These are phyloP conservation scores for Drosophila nr. perissopoda DNA, from an alignment of 2,888 invertebrate species.

Conservation along the genomic window DNA sequence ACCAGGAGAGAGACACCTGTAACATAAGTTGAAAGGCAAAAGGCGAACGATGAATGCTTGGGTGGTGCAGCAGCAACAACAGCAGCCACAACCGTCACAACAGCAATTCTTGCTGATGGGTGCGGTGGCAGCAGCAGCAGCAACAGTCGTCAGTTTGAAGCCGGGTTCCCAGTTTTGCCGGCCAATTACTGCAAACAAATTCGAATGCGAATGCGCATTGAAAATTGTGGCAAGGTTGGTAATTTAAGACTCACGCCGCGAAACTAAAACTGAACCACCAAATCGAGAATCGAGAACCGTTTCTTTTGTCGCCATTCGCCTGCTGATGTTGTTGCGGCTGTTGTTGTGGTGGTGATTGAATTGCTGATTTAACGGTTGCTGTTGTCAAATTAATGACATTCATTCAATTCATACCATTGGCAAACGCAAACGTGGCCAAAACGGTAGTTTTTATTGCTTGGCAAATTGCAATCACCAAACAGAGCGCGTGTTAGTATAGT, in stretches of 20 bases:
- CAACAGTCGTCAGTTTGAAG: slow-evolving; percentile 36
- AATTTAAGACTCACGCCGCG: slow-evolving; percentile 79
- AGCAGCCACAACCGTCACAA: slow-evolving; percentile 16
- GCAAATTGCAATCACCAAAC: slow-evolving; percentile 68
- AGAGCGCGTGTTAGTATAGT: slow-evolving; percentile 68
- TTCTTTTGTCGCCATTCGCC: slow-evolving; percentile 63
- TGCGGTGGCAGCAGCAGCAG: slow-evolving; percentile 58
- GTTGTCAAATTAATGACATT: slow-evolving; percentile 84
- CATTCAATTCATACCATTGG: slow-evolving; percentile 76
- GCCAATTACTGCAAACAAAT: slow-evolving; percentile 83
- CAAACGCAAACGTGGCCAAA: slow-evolving; percentile 56
- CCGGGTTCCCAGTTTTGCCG: slow-evolving; percentile 49
- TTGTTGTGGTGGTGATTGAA: slow-evolving; percentile 67
- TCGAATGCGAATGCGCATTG: slow-evolving; percentile 80
- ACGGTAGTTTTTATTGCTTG: slow-evolving; percentile 80
- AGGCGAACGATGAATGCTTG: slow-evolving; percentile 63
- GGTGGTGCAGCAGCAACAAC: slow-evolving; percentile 48
- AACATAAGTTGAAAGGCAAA: slow-evolving; percentile 76
- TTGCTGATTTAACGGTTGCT: slow-evolving; percentile 81
- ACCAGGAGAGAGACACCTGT: slow-evolving; percentile 68
- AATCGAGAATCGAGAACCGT: slow-evolving; percentile 46
- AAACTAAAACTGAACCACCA: slow-evolving; percentile 27
- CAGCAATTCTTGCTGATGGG: slow-evolving; percentile 53
- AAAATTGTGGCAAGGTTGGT: slow-evolving; percentile 81
- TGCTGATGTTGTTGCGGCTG: slow-evolving; percentile 21